These are phyloP conservation scores for Coregonus suidteri DNA, from an alignment of 2,797 vertebrate genomes.

Conservation along the genomic window DNA sequence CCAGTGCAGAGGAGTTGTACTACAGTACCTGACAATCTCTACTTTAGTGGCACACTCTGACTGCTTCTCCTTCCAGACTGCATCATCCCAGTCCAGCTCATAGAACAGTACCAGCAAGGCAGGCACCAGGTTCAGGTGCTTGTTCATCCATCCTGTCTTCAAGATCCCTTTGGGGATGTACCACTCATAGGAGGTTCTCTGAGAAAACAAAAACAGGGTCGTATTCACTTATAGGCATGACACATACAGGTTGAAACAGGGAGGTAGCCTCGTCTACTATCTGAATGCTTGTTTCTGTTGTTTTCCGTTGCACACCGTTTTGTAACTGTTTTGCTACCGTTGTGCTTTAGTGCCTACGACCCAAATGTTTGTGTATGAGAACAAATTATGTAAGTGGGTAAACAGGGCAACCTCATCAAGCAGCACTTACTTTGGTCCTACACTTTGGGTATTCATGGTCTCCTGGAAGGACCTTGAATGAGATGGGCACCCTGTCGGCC, in stretches of 20 bases:
- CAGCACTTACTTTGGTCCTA: constrained; percentile 87
- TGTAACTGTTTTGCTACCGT: no score
- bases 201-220: constrained; percentile 26
- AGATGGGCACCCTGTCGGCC: constrained; percentile 96
- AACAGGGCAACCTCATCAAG: not conserved
- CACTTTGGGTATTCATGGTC: constrained; percentile 98
- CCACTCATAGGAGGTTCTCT: constrained; percentile 98
- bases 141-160: constrained; percentile 99
- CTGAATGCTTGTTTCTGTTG: no score
- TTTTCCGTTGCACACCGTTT: no score
- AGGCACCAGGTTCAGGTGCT: constrained; percentile 95
- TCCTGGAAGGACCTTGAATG: constrained; percentile 95
- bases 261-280: no score
- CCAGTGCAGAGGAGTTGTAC: not conserved
- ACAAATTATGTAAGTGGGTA: no score
- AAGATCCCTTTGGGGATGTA: constrained; percentile 98
- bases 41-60: constrained; percentile 95
- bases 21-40: constrained; percentile 91
- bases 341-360: no score
- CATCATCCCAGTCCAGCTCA: constrained; percentile 89
- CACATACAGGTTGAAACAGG: no score
- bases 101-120: constrained; percentile 97
- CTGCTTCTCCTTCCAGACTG: constrained; percentile 97
- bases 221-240: no score
- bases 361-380: no score